Base-by-base conservation (phyloP, 2,797 vertebrate species). In the Leptoclinus maculatus region DNA sequence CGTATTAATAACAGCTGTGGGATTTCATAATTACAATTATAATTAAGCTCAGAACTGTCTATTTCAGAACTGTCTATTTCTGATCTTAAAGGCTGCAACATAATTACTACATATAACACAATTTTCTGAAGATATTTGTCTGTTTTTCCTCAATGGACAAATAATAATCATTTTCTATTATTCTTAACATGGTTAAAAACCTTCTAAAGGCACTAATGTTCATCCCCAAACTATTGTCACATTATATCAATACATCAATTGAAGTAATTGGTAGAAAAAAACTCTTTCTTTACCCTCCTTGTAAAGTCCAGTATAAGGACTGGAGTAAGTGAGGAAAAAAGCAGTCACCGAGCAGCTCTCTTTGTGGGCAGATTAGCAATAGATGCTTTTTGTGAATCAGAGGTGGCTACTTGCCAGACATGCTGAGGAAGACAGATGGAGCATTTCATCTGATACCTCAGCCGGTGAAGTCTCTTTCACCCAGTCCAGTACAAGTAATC, bases 351-450 rank as follows among this genome's bases (percentile, higher is more conserved):
- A 80, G 70, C 62, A 57, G 11, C 51, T 72, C 21, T 79, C 53
- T 71, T 39, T 57, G 60, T 79, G 62, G 77, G 63, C 74, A 81
- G 76, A 78, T 85, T 82, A 79, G 79, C 36, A 25, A 77, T 78
- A 54, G 62, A 82, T 34, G 54, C 17, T 29, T 84, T 90, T 82
- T 78, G 62, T 83, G 71, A 85, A 84, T 85, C 78, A 80, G 63
- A 67, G 54, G 54, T 51, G 53, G 62, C 59, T 32, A 4, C 63
- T 47, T 27, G 56, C 80, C 76, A 86, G 38, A 77, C 45, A 32
- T 70, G 39, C 66, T 64, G 71, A 71, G 74, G 59, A 71, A 80
- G 67, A 78, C 89, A 86, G 82, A 88, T 86, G 86, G 71, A 80
- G 38, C n/a, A 13, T 83, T 80, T 84, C 34, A 80, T 84, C 74